These are phyloP conservation scores for Rhyzopertha dominica DNA, from an alignment of 1,140 invertebrate species.

Conservation along the genomic window DNA sequence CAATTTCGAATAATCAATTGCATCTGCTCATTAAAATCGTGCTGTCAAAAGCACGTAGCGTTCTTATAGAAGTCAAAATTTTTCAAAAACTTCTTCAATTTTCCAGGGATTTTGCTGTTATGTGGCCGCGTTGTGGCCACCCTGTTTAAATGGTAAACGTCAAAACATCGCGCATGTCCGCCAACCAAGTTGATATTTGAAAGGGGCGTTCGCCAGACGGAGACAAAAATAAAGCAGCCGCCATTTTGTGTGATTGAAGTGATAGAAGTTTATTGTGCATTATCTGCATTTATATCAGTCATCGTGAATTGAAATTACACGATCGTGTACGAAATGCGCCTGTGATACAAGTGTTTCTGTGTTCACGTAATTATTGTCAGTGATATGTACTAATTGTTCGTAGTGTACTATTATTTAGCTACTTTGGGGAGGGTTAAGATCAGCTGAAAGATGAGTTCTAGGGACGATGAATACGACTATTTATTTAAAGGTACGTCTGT, in stretches of 20 bases:
- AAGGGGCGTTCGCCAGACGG: constrained; percentile 35
- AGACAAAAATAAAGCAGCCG: constrained; percentile 33
- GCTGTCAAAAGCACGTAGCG: no score
- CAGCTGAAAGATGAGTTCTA: constrained; percentile 65
- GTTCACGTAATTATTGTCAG: constrained; percentile 30
- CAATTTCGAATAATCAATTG: no score
- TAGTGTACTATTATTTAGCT: constrained; percentile 22
- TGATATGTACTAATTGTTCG: constrained; percentile 34
- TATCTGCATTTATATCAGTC: constrained; percentile 26
- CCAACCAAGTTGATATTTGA: no score
- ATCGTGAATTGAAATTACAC: constrained; percentile 22
- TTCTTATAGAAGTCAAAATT: no score
- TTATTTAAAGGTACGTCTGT: constrained; percentile 96
- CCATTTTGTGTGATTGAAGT: constrained; percentile 35
- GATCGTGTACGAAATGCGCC: constrained; percentile 32
- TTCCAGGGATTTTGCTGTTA: no score
- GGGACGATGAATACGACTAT: constrained; percentile 99
- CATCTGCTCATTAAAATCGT: no score
- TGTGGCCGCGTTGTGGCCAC: no score
- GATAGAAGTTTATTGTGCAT: constrained; percentile 20
- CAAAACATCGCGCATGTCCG: no score
- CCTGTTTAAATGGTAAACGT: no score
- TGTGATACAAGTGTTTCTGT: constrained; percentile 37
- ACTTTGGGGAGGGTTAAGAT: constrained; percentile 15
- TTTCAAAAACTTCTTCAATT: no score